Percentiles rank a stretch among this genome's conserved stretches.
These are phyloP conservation scores for Hofmannophila pseudospretella DNA, from an alignment of 2,888 invertebrate species.

Conservation along the genomic window DNA sequence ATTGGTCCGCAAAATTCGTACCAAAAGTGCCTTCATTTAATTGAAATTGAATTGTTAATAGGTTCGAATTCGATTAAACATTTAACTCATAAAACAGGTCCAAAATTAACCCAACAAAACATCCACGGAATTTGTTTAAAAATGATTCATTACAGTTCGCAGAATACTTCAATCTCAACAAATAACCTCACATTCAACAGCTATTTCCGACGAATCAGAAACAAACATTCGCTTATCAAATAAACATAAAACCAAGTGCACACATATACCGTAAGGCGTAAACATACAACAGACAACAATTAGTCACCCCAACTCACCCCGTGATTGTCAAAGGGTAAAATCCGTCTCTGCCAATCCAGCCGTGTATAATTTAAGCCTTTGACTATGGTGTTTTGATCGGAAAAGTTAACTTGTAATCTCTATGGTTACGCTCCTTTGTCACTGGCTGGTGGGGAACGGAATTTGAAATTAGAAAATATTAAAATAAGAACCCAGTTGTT, in stretches of 20 bases:
- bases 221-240: conserved; percentile 17
- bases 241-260: conserved; percentile 15
- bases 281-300: conserved; percentile 47
- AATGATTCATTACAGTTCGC: background rate
- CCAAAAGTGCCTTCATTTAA: too few species aligned
- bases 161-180: background rate
- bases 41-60: too few species aligned
- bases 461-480: conserved; percentile 12
- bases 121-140: too few species aligned
- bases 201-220: conserved; percentile 10
- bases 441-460: conserved; percentile 12
- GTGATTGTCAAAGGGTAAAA: conserved; percentile 53
- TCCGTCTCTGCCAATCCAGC: conserved; percentile 52
- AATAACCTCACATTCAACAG: background rate
- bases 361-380: conserved; percentile 70
- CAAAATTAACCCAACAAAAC: too few species aligned
- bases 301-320: conserved; percentile 56
- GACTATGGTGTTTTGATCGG: conserved; percentile 73
- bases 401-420: conserved; percentile 74
- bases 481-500: background rate
- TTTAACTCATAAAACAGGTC: too few species aligned
- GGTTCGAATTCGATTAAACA: too few species aligned
- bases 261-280: background rate
- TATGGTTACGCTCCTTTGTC: conserved; percentile 40
- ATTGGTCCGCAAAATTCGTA: too few species aligned